These are phyloP conservation scores for Odobenus rosmarus DNA, from an alignment of 2,113 vertebrate genomes.

Conservation along the genomic window DNA sequence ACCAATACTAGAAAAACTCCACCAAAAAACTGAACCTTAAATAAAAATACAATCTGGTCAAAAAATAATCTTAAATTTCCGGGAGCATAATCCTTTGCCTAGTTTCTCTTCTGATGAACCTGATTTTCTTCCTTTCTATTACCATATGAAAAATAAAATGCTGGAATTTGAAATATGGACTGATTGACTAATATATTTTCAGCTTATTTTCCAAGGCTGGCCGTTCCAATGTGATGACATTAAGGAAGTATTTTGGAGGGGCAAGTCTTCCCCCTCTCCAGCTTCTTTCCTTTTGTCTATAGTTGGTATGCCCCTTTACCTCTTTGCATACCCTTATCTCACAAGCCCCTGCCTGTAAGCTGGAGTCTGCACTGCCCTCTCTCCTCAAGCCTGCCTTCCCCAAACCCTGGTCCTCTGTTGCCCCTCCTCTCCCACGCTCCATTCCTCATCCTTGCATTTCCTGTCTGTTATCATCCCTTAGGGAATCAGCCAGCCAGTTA, in stretches of 20 bases:
- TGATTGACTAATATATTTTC: background rate
- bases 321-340: background rate
- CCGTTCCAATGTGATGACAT: background rate
- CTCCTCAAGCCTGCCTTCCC: background rate
- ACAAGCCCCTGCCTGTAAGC: background rate
- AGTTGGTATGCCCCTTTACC: background rate
- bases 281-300: background rate
- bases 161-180: background rate
- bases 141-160: background rate
- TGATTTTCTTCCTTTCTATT: background rate
- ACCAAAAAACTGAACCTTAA: background rate
- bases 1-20: background rate
- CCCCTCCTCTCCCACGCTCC: background rate
- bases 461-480: background rate
- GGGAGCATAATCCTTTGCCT: background rate
- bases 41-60: background rate
- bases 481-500: background rate
- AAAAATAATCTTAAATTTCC: background rate
- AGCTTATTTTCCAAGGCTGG: background rate
- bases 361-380: background rate
- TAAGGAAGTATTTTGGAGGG: background rate
- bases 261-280: background rate
- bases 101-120: background rate
- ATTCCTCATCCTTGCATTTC: background rate
- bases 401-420: background rate